These are phyloP conservation scores for Pandion haliaetus DNA, from an alignment of 2,113 vertebrate genomes.

Conservation along the genomic window DNA sequence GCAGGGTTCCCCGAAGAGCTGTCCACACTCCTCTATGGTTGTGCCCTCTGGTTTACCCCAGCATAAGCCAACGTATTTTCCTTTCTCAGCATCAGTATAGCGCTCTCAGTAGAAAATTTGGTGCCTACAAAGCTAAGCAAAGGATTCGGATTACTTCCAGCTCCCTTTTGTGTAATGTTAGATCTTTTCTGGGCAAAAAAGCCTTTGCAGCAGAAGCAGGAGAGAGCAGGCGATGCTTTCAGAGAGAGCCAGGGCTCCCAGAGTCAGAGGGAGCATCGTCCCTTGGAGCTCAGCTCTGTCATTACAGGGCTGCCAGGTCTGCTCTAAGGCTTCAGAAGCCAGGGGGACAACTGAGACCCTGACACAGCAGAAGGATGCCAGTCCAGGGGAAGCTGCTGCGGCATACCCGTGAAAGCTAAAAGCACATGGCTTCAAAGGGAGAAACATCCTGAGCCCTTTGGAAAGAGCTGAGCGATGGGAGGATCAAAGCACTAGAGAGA, in stretches of 20 bases:
- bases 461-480: background rate
- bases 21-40: background rate
- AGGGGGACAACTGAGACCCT: background rate
- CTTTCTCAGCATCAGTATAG: background rate
- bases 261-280: background rate
- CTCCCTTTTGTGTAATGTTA: background rate
- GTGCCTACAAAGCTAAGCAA: background rate
- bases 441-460: background rate
- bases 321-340: background rate
- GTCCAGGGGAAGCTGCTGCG: background rate
- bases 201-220: background rate
- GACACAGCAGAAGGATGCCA: background rate
- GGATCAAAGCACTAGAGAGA: slow-evolving; percentile 26
- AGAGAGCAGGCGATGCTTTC: background rate
- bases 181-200: background rate
- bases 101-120: fast-evolving
- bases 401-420: background rate
- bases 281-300: background rate
- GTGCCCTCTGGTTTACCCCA: background rate
- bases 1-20: background rate
- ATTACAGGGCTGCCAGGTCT: background rate
- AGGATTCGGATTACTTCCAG: background rate
- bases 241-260: background rate
- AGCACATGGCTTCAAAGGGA: background rate
- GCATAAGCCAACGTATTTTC: background rate